phyloP scores from a whole-genome alignment of 2,113 vertebrate genomes.

The Danio rerio region DNA sequence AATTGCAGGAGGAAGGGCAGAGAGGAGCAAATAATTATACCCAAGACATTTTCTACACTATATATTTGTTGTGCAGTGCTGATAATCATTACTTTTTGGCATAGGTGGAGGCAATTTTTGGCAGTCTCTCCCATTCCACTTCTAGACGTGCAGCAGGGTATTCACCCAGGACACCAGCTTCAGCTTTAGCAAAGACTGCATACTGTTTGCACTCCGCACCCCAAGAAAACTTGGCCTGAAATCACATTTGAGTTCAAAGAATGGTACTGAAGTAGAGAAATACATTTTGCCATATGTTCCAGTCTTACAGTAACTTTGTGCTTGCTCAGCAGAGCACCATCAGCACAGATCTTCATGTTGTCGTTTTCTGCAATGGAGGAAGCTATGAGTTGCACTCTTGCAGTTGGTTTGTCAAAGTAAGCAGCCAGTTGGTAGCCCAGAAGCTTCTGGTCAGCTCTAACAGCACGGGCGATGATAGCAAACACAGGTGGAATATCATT shows the following conservation, averaged over 20 bases:
- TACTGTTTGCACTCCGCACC: conserved; percentile 76
- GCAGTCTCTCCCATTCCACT: conserved; percentile 72
- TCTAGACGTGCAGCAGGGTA: conserved; percentile 74
- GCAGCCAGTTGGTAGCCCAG: conserved; percentile 75
- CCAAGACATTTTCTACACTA: neutral
- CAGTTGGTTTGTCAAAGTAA: conserved; percentile 68
- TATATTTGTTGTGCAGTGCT: neutral
- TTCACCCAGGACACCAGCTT: conserved; percentile 66
- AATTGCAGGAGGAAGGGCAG: conserved; percentile 20
- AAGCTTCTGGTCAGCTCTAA: conserved; percentile 67
- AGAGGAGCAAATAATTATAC: neutral
- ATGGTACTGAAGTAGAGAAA: neutral
- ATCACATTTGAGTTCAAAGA: neutral
- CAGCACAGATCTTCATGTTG: conserved; percentile 80
- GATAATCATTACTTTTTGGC: conserved; percentile 70
- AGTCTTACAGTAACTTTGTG: conserved; percentile 80
- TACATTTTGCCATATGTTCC: neutral
- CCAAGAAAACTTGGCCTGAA: conserved; percentile 74
- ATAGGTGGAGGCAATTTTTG: conserved; percentile 59
- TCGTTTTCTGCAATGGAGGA: conserved; percentile 72
- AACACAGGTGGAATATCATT: conserved; percentile 67
- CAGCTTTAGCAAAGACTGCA: conserved; percentile 60
- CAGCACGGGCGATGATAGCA: conserved; percentile 71
- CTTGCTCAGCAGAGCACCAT: conserved; percentile 73
- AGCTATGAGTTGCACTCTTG: conserved; percentile 76